These are phyloP conservation scores for Mormyrus lacerda DNA, from an alignment of 2,113 vertebrate genomes.

Conservation along the genomic window DNA sequence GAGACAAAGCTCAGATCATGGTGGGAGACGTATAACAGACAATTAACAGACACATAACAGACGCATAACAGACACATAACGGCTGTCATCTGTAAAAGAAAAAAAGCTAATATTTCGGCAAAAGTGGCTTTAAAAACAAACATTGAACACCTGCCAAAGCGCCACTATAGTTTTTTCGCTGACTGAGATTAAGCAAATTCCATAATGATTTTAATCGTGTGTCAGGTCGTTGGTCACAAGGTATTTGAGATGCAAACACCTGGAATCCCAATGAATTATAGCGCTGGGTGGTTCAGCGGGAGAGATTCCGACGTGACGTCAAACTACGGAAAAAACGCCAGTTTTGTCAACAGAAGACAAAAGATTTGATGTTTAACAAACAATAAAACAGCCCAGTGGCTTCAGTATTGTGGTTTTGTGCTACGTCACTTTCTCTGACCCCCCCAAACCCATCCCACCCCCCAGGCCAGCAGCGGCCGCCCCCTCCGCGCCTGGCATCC, in stretches of 20 bases:
- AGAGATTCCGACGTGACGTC: background rate
- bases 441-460: background rate
- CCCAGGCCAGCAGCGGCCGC: too few relatives aligned
- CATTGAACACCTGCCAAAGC: background rate
- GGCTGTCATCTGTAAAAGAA: background rate
- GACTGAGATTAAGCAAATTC: background rate
- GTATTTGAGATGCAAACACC: background rate
- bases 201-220: background rate
- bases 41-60: background rate
- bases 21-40: background rate
- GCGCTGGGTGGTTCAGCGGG: background rate
- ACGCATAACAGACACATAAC: background rate
- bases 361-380: background rate
- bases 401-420: background rate
- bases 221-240: background rate
- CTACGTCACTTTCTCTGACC: background rate
- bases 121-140: background rate
- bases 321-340: background rate
- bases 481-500: background rate
- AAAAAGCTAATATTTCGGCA: background rate
- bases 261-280: background rate
- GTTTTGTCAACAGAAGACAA: background rate
- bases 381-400: background rate
- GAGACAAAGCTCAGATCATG: background rate
- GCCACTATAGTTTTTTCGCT: background rate